Base-by-base conservation (phyloP, 1,140 invertebrate species). In the Tigriopus japonicus region DNA sequence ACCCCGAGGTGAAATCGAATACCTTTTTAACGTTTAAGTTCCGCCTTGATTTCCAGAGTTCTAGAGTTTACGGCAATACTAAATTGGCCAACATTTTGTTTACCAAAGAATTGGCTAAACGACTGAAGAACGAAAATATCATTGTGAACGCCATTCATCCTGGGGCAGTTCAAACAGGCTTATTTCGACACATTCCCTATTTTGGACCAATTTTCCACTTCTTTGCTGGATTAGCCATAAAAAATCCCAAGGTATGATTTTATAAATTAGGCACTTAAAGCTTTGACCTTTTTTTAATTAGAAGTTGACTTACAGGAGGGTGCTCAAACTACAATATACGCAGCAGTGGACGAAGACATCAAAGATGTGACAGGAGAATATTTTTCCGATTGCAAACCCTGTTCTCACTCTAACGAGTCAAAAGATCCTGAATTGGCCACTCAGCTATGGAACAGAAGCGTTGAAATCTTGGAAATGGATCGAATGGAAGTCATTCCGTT, bases 81-180 rank as follows among this genome's bases (percentile, higher is more conserved):
- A 94, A 95, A 70, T 83, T 87, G 65, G 86, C 85, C 1, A 89
- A 91, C 66, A 84, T 95, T 61, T 79, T 85, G 17, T 92, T 92
- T 69, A 83, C 84, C 0, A 75, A 78, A 52, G 87, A 93, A 71
- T 69, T 94, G 60, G 83, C 86, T 0, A 77, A 80, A 64, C n/a
- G 21, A 49, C 12, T 49, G 45, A 75, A 82, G 62, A 70, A 91
- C 13, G 78, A 87, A 71, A 49, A 49, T 12, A 78, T 81, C n/a
- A 82, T 75, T 24, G 35, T 65, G 14, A 68, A 66, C 9, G 23
- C 56, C n/a, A 17, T 58, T 13, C 56, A 76, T 63, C 76, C 76
- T 41, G 76, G 76, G n/a, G 66, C 72, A 14, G 71, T 74, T 42
- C 75, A 75, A 45, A 89, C 86, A 0, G 82, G 86, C 60, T 67